Evolutionary conservation across 2,888 invertebrate genomes (phyloP).

Genomic region (Drosophila paranaensis): DNA sequence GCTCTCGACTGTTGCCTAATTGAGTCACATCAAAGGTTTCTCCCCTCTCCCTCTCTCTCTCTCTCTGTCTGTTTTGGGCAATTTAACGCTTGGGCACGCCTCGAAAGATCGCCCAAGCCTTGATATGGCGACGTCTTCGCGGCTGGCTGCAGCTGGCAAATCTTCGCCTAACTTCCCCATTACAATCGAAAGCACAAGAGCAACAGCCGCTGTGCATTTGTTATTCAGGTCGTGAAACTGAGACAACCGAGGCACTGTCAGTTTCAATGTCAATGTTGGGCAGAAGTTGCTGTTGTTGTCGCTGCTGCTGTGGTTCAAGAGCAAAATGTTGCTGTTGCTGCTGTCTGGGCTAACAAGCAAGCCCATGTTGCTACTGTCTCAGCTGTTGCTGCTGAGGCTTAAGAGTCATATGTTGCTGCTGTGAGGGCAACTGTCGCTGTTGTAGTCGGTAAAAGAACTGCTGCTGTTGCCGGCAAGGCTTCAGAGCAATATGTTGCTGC

Average conservation of each 20-base stretch:
- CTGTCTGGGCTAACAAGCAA: not conserved
- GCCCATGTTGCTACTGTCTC: not conserved
- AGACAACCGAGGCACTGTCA: conserved; percentile 19
- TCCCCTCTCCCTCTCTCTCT: too few species aligned
- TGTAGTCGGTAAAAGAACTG: not conserved
- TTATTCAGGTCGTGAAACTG: conserved; percentile 54
- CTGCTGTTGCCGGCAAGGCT: not conserved
- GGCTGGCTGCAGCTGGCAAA: conserved; percentile 23
- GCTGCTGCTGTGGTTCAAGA: not conserved
- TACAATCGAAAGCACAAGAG: not conserved
- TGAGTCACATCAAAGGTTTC: conserved; percentile 55
- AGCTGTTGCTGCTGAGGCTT: conserved; percentile 1
- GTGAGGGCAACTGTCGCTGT: not conserved
- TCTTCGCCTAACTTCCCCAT: conserved; percentile 16
- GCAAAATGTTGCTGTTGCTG: conserved; percentile 12
- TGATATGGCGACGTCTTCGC: conserved; percentile 23
- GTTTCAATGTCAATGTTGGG: conserved; percentile 70
- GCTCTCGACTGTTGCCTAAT: conserved; percentile 48
- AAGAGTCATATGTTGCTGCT: not conserved
- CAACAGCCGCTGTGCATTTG: conserved; percentile 31
- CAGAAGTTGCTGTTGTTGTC: conserved; percentile 1
- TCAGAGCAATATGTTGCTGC: not conserved
- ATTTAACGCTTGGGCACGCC: conserved; percentile 62
- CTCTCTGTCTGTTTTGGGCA: conserved; percentile 6
- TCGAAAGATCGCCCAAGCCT: conserved; percentile 30